Base-by-base conservation (phyloP, 2,113 vertebrate species). In the Thamnaconus septentrionalis region DNA sequence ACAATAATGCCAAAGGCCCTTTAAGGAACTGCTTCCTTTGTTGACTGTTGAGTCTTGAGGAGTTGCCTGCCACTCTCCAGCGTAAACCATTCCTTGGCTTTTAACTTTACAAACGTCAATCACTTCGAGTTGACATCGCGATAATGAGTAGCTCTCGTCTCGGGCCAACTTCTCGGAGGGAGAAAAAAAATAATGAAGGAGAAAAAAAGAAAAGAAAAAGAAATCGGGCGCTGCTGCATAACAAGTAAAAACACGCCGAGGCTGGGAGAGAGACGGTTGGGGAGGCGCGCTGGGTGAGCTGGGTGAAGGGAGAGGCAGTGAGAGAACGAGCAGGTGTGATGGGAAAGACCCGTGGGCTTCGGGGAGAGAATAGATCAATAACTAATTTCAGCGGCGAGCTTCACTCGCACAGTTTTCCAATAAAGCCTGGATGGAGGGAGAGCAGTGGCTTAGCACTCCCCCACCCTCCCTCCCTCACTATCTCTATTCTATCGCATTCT, bases 341-440 rank as follows among this genome's bases (percentile, higher is more conserved):
- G 82, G 80, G 82, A 86, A 87, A 88, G 85, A 87, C 83, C 81
- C 81, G 81, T 78, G 85, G 86, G 86, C 86, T 87, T 88, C 75
- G 69, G 84, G 84, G 81, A 83, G 88, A 87, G 90, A 84, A 85
- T 72, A 81, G 88, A 91, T 91, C 90, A 91, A 91, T 91, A 91
- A 91, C 89, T 91, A 87, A 91, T 91, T 90, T 91, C 90, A 90
- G 88, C 75, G 78, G 85, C 80, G 75, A 85, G 88, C 88, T 89
- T 82, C 84, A 88, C 85, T 86, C 62, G 75, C 85, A 86, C 86
- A 66, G 84, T 90, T 91, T 90, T 90, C 88, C 88, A 91, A 90
- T 91, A 89, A 88, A 87, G 79, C 80, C 81, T 88, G 84, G 85
- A 88, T 83, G 85, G 81, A 87, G 82, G 85, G 81, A 87, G 82